Percentiles rank a stretch among this genome's conserved stretches.
These are phyloP conservation scores for Cynodonichthys magdalenae DNA, from an alignment of 2,797 vertebrate species.

Conservation along the genomic window DNA sequence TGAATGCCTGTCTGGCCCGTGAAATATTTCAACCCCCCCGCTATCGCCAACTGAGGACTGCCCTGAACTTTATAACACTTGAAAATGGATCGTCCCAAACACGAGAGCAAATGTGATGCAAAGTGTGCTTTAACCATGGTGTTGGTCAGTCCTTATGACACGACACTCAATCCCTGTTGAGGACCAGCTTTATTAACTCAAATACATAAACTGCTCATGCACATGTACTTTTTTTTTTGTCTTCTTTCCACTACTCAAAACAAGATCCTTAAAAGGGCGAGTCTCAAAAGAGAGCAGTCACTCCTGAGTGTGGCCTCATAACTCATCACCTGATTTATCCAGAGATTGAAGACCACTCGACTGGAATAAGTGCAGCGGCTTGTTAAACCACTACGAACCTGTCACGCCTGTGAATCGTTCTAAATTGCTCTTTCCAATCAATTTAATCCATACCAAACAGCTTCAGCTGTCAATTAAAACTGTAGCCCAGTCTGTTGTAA, in stretches of 20 bases:
- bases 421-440: constrained; percentile 51
- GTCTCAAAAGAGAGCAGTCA: background rate
- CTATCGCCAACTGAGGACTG: constrained; percentile 28
- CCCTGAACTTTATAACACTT: constrained; percentile 31
- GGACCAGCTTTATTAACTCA: constrained; percentile 61
- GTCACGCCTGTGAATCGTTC: constrained; percentile 22
- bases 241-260: constrained; percentile 1
- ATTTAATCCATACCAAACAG: constrained; percentile 67
- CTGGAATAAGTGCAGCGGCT: constrained; percentile 57
- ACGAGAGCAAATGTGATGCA: background rate
- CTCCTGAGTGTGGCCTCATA: constrained; percentile 18
- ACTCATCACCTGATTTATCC: constrained; percentile 58
- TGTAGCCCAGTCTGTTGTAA: constrained; percentile 51
- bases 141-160: constrained; percentile 35
- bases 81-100: constrained; percentile 27
- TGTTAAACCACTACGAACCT: constrained; percentile 64
- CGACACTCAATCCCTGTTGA: constrained; percentile 10
- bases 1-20: constrained; percentile 46
- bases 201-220: constrained; percentile 64
- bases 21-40: constrained; percentile 39
- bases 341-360: constrained; percentile 56
- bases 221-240: constrained; percentile 45
- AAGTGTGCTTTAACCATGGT: constrained; percentile 21
- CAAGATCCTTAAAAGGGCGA: constrained; percentile 1
- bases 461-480: constrained; percentile 59